Evolutionary conservation across 2,113 vertebrate genomes (phyloP), one percentile per base, ranked within the genome.

Genomic region (Carassius gibelio): DNA sequence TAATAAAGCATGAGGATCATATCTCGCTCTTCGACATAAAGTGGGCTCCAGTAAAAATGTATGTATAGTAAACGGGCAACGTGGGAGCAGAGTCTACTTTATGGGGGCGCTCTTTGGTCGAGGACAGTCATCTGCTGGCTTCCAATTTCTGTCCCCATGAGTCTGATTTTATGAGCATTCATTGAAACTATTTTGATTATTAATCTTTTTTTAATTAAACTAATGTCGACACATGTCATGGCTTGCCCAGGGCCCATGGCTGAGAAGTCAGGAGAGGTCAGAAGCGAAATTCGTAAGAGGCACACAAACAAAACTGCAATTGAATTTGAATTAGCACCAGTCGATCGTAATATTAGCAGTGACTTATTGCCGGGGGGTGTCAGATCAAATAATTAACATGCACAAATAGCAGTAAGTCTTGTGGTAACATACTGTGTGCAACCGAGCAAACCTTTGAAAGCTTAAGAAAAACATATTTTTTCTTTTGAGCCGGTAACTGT

Each of bases 341-440:
- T 5, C 2, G 19, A 57, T 72, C 7, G 8, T 57, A 23, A 57
- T 74, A 59, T 57, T 72, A 83, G 48, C 30, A 9, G 48, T 72
- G 81, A 34, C 52, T 38, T 72, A 83, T 42, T 72, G 48, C 81
- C 34, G 34, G 7, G 52, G 81, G 81, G 7, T 38, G 48, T 72
- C 66, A 55, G 48, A 26, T 71, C 48, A 55, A 42, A 83, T 59
- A 72, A 83, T 83, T 59, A 83, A 15, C 68, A 83, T 74, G 81
- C 66, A 42, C 45, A 82, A 61, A 62, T 81, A 68, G 45, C 62
- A 68, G 79, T 5, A 15, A 55, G 45, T 82, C 14, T 34, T 68
- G 38, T 0, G 23, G 62, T 45, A 81, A 50, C 17, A 15, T 23
- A 30, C 48, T 30, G 15, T 42, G 30, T 71, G 48, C 45, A 55